Base-by-base conservation (phyloP, 2,888 invertebrate genomes). In the Steinernema hermaphroditum region DNA sequence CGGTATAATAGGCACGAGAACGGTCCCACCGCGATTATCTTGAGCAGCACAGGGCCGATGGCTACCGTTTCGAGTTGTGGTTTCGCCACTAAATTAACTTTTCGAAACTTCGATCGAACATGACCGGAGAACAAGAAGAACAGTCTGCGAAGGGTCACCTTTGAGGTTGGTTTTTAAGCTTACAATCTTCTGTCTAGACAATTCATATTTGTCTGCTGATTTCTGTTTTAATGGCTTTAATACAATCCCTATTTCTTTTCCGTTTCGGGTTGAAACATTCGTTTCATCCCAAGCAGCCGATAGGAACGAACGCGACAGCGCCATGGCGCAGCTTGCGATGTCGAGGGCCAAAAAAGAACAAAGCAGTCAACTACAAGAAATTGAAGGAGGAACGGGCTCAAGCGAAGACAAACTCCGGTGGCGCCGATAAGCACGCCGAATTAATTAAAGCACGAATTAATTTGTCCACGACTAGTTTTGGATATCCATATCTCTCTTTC, bases 291-390 rank as follows among this genome's bases (percentile, higher is more conserved):
- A 71, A 14, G 27, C 70, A 29, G 54, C 73, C 9, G 70, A 73
- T 44, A 19, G 4, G 29, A n/a, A 54, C 8, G 73, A 73, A n/a
- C 54, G 70, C n/a, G 57, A 70, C 46, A 70, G 46, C 19, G 73
- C 73, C 16, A 57, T 69, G 27, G 62, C 57, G 2, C 34, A 43
- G 41, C 27, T 72, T 34, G 70, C 96, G 0, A 95, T 96, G 0
- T 95, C 95, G 0, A 96, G 96, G 94, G 88, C 95, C 95, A 85
- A 96, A 96, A 87, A 96, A 96, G 94, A 96, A 97, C 81, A 97
- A 96, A 87, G 97, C 97, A 86, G 96, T 73, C 8, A 73, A 73
- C 50, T 70, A 70, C 34, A 69, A 69, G 44, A 32, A 19, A 37
- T 27, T 73, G 37, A 73, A 73, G 50, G 49, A 73, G 16, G 54